Base-by-base conservation (phyloP, 2,888 invertebrate genomes). In the Tromatobia lineatoria region DNA sequence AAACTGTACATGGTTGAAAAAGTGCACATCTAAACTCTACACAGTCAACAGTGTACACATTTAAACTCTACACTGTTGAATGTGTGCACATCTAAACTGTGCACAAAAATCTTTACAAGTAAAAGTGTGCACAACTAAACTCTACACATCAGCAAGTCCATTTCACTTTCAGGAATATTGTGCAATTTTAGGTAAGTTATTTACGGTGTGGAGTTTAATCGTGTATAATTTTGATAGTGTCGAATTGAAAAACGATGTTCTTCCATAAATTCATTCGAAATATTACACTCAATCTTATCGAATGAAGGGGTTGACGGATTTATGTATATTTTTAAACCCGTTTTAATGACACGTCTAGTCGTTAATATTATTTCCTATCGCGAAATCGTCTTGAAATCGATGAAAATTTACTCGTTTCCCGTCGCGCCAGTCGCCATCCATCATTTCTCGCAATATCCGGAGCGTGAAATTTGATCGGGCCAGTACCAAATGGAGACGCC, bases 361-460 rank as follows among this genome's bases (percentile, higher is more conserved):
- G 38, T 59, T 73, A 66, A 66, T 80, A 67, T 64, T 57, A 45
- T 67, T 71, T 54, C 59, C 38, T 71, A 54, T 64, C 52, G 25
- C 23, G 29, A 47, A 64, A n/a, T 71, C 50, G 59, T 61, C 20
- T 15, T 13, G 66, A 64, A 54, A 47, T 74, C 54, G 38, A n/a
- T 59, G 73, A 80, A 73, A 64, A 66, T 66, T 80, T 64, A 57
- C 23, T 54, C 20, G 64, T 42, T 73, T 25, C 34, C 45, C 61
- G 45, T 69, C 18, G 15, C 50, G 25, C 20, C 64, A 18, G 10
- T 29, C 29, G 45, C 13, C 45, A 38, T 74, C 70, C 82, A 75
- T 84, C 74, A 71, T 84, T 80, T 66, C 80, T 77, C 45, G 75
- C 76, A 84, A 86, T 86, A 86, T 84, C 80, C 83, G 83, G 57